Evolutionary conservation across 2,888 invertebrate species (phyloP), one percentile per base, ranked within the genome.

Genomic region (Melitaea athalia): DNA sequence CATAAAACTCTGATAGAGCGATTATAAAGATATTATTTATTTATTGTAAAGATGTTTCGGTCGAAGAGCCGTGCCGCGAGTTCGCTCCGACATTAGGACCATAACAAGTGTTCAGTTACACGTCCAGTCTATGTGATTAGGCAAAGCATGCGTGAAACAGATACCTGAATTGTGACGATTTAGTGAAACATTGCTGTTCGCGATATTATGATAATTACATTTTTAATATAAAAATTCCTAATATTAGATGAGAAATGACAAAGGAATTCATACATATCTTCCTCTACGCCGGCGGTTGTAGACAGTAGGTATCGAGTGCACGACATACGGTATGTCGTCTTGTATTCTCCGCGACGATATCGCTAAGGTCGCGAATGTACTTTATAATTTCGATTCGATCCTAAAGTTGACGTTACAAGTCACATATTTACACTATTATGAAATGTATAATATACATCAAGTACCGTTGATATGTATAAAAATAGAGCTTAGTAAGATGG

Each of bases 401-500:
- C 83, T 84, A 85, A 85, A 85, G 82, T 83, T 85, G 83, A 83
- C 76, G 74, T 75, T 77, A 86, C 85, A 86, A 83, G 57, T 87
- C 83, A 89, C 88, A 90, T 92, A 92, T 92, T 92, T 91, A 92
- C 91, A 92, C 89, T 89, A 89, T 88, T 90, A 85, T 86, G 80
- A 81, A 91, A 85, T 88, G 88, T 91, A 91, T 90, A 81, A 85
- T 88, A 90, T 89, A 91, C 89, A 91, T 91, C 88, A 89, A 87
- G 84, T 89, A 88, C 82, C 83, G 81, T 86, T 86, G 83, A 83
- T 85, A 87, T 86, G 89, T 70, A 68, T 70, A 72, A 91, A 89
- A 83, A 90, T 92, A 92, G 92, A 92, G 92, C 92, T 92, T 92
- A 92, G 91, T 92, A 91, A 88, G 88, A 87, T 84, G 88, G 87